Evolutionary conservation across 2,113 vertebrate genomes (phyloP).

Genomic region (Trichomycterus rosablanca): DNA sequence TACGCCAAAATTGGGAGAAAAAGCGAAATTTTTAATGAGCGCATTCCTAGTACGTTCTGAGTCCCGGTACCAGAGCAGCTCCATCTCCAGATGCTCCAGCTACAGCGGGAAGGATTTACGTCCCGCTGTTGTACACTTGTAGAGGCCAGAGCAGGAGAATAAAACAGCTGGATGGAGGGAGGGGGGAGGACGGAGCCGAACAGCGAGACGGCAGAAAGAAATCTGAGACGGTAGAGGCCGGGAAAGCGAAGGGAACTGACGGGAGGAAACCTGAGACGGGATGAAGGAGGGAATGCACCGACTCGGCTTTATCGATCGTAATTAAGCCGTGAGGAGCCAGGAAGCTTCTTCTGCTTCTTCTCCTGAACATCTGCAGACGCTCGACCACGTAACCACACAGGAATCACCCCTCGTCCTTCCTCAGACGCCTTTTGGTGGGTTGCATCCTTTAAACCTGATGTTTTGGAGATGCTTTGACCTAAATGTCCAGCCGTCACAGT

Average conservation of each 20-base stretch:
- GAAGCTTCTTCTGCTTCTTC: neutral
- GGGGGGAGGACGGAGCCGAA: neutral
- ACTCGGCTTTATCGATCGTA: constrained; percentile 23
- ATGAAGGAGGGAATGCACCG: constrained; percentile 9
- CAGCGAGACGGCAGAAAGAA: constrained; percentile 25
- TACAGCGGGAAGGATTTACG: neutral
- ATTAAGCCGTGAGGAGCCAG: constrained; percentile 6
- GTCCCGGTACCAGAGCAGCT: neutral
- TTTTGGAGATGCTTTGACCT: too few species aligned
- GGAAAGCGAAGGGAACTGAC: too few species aligned
- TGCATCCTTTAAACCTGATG: too few species aligned
- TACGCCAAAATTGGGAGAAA: too few species aligned
- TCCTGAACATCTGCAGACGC: neutral
- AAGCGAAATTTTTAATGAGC: too few species aligned
- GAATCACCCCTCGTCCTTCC: too few species aligned
- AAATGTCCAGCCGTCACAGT: too few species aligned
- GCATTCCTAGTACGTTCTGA: too few species aligned
- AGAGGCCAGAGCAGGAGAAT: neutral
- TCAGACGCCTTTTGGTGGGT: too few species aligned
- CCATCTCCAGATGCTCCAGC: neutral
- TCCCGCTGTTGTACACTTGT: neutral
- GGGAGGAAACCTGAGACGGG: too few species aligned
- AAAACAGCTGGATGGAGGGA: neutral
- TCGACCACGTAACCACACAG: too few species aligned
- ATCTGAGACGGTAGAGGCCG: neutral